phyloP scores from a whole-genome alignment of 2,797 vertebrate species.

The Pangasius larnaudii region DNA sequence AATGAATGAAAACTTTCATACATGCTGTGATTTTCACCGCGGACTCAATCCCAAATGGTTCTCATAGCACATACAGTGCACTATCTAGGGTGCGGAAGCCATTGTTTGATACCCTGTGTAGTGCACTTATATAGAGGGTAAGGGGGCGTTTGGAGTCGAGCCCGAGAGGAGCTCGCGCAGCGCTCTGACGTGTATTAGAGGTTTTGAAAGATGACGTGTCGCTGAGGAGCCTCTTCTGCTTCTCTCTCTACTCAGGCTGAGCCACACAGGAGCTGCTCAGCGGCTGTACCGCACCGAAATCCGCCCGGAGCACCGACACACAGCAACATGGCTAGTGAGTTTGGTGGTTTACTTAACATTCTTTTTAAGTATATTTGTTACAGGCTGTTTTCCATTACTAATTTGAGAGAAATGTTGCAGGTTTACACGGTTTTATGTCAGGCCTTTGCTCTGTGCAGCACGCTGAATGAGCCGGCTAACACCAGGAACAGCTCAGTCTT shows the following conservation, averaged over 20 bases:
- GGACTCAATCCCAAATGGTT: not conserved
- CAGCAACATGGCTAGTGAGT: constrained; percentile 80
- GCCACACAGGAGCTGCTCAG: constrained; percentile 67
- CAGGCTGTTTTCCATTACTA: rapidly evolving
- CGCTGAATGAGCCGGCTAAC: not conserved
- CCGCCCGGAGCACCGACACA: constrained; percentile 57
- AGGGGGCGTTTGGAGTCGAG: not conserved
- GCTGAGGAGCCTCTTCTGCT: constrained; percentile 48
- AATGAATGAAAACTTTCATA: not conserved
- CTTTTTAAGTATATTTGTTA: not conserved
- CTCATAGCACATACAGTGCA: not conserved
- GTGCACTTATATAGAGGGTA: not conserved
- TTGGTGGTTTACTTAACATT: not conserved
- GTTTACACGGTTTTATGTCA: not conserved
- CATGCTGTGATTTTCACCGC: not conserved
- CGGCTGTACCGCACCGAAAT: constrained; percentile 56
- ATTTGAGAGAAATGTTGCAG: not conserved
- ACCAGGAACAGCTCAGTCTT: not conserved
- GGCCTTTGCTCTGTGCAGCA: not conserved
- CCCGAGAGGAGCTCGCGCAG: not conserved
- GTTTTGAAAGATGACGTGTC: constrained; percentile 82
- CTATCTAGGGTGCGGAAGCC: not conserved
- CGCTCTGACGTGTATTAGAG: constrained; percentile 73
- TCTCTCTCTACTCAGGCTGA: constrained; percentile 64
- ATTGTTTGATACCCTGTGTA: not conserved